These are phyloP conservation scores for Harlomillsia oculata DNA, from an alignment of 1,140 invertebrate species.

Conservation along the genomic window DNA sequence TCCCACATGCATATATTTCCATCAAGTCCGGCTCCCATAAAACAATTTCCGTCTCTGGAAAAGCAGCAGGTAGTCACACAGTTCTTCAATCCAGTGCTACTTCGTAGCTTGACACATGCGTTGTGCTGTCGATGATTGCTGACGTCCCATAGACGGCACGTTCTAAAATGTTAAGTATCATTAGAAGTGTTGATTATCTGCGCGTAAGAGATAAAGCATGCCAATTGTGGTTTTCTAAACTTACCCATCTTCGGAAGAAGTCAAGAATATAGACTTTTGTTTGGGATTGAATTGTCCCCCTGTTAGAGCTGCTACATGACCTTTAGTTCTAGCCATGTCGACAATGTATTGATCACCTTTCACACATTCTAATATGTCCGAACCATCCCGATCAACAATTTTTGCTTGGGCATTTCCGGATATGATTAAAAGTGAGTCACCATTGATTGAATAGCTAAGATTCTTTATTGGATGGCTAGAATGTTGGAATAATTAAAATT, in stretches of 20 bases:
- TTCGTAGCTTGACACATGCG: slow-evolving; percentile 77
- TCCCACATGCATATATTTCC: slow-evolving; percentile 99
- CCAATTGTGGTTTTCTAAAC: too few species aligned
- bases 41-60: slow-evolving; percentile 74
- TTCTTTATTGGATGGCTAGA: slow-evolving; percentile 74
- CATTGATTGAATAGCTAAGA: slow-evolving; percentile 84
- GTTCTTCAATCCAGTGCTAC: slow-evolving; percentile 77
- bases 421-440: slow-evolving; percentile 86
- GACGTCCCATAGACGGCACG: slow-evolving; percentile 81
- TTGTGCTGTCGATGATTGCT: slow-evolving; percentile 64
- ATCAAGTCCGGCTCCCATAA: slow-evolving; percentile 85
- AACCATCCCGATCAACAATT: slow-evolving; percentile 89
- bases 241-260: slow-evolving; percentile 76
- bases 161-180: slow-evolving; percentile 44
- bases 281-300: slow-evolving; percentile 89
- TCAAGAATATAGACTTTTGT: slow-evolving; percentile 84
- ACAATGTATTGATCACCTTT: slow-evolving; percentile 95
- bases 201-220: too few species aligned
- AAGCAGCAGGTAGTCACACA: slow-evolving; percentile 75
- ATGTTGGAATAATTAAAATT: slow-evolving; percentile 25
- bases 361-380: slow-evolving; percentile 87
- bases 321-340: slow-evolving; percentile 90
- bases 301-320: slow-evolving; percentile 85
- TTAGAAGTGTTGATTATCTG: neutral
- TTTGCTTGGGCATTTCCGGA: slow-evolving; percentile 80